phyloP scores from a whole-genome alignment of 1,140 invertebrate genomes.

The Formica selysi region DNA sequence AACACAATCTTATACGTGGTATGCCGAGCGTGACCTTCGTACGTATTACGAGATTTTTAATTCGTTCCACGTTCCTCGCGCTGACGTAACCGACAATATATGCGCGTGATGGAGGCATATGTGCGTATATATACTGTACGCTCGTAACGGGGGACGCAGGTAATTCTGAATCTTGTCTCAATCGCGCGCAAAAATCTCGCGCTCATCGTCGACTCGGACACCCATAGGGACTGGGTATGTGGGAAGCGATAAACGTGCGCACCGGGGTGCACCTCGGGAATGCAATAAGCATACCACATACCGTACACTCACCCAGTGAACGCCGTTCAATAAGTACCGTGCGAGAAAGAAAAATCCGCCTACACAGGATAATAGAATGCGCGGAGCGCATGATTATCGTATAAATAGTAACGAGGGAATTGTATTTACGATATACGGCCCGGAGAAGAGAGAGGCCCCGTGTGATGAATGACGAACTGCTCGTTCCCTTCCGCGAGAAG shows the following conservation, averaged over 20 bases:
- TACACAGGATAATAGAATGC: background rate
- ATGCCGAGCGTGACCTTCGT: slow-evolving; percentile 50
- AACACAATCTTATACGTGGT: slow-evolving; percentile 25
- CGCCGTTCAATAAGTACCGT: slow-evolving; percentile 19
- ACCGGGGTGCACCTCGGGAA: background rate
- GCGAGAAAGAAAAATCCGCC: background rate
- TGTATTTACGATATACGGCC: background rate
- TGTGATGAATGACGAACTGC: background rate
- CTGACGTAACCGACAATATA: slow-evolving; percentile 29
- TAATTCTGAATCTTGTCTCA: background rate
- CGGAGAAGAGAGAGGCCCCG: background rate
- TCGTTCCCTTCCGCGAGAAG: background rate
- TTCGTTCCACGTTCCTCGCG: slow-evolving; percentile 46
- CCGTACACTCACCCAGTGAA: slow-evolving; percentile 54
- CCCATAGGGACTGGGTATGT: slow-evolving; percentile 27
- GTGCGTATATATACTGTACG: too few species aligned
- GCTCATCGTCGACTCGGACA: background rate
- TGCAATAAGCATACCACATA: slow-evolving; percentile 44
- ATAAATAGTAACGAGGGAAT: slow-evolving; percentile 12
- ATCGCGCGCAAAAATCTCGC: slow-evolving; percentile 8
- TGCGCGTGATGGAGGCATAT: background rate
- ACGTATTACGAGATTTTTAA: slow-evolving; percentile 49
- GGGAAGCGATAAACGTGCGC: background rate
- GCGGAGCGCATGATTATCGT: background rate
- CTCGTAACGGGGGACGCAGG: background rate